Conservation (phyloP, 2,113 vertebrate genomes). For the Pyxicephalus adspersus region DNA sequence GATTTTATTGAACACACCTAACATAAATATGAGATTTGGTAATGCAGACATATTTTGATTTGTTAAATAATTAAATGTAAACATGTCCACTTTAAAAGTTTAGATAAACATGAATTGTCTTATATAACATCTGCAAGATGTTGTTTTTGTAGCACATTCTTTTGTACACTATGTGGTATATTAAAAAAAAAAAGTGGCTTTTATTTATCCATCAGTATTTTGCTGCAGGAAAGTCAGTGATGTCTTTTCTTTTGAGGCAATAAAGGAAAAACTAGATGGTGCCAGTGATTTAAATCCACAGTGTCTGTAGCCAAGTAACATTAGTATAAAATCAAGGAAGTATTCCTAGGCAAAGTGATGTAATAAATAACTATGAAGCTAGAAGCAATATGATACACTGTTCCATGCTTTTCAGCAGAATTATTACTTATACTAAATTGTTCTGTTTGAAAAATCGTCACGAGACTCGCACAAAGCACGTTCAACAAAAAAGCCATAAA, state of each 20-base stretch:
- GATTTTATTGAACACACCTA: too few species aligned
- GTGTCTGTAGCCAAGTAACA: slow-evolving; percentile 36
- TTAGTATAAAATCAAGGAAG: slow-evolving; percentile 49
- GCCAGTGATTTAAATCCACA: slow-evolving; percentile 49
- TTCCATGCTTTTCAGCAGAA: not conserved
- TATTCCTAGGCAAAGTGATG: slow-evolving; percentile 54
- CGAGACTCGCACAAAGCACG: not conserved
- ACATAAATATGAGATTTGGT: too few species aligned
- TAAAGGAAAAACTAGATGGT: slow-evolving; percentile 57
- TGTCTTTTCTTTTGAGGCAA: slow-evolving; percentile 25
- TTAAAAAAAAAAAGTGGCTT: slow-evolving; percentile 5
- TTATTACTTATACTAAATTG: not conserved
- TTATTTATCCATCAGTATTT: slow-evolving; percentile 21
- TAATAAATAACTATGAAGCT: slow-evolving; percentile 19
- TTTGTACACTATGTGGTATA: not conserved
- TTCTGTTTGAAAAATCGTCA: slow-evolving; percentile 6
- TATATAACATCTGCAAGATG: not conserved
- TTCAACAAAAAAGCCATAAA: not conserved
- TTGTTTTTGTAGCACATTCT: slow-evolving; percentile 4
- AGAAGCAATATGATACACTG: slow-evolving; percentile 42
- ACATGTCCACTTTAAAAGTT: not conserved
- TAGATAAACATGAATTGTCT: not conserved
- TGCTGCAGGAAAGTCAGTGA: not conserved
- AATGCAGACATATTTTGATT: too few species aligned
- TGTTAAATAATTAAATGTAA: too few species aligned